Percentiles rank a stretch among this genome's conserved stretches.
phyloP scores from a whole-genome alignment of 2,888 invertebrate species.

The Tenthredo mesomela region DNA sequence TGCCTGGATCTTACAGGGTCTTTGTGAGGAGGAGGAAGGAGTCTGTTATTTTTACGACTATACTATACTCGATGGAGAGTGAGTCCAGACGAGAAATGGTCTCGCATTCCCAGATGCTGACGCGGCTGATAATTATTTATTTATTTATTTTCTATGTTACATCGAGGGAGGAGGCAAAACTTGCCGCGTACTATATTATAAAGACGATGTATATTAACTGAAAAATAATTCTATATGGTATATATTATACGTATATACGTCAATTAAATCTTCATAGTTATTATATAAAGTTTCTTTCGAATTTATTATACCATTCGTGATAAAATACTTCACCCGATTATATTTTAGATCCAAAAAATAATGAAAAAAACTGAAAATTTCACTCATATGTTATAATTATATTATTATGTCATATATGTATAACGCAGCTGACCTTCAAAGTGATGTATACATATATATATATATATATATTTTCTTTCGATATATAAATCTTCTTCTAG shows the following conservation, averaged over 20 bases:
- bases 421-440: neutral
- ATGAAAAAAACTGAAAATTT: neutral
- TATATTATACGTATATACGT: neutral
- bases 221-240: neutral
- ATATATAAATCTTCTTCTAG: neutral
- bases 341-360: neutral
- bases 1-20: neutral
- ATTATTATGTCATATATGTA: too few relatives aligned
- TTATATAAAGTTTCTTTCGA: too few relatives aligned
- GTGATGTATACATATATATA: neutral
- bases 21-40: constrained; percentile 11
- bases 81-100: constrained; percentile 27
- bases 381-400: neutral
- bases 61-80: constrained; percentile 14
- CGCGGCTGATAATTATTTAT: constrained; percentile 26
- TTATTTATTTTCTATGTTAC: neutral
- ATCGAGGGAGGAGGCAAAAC: neutral
- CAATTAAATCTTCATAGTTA: neutral
- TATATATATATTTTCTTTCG: neutral
- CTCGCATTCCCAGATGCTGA: constrained; percentile 44
- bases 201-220: neutral
- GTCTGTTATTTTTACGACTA: constrained; percentile 45
- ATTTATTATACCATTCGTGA: neutral
- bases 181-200: neutral
- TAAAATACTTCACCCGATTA: neutral